Percentiles rank a stretch among this genome's conserved stretches.
Evolutionary conservation across 2,888 invertebrate genomes (phyloP).

Genomic region (Microdon myrmicae): DNA sequence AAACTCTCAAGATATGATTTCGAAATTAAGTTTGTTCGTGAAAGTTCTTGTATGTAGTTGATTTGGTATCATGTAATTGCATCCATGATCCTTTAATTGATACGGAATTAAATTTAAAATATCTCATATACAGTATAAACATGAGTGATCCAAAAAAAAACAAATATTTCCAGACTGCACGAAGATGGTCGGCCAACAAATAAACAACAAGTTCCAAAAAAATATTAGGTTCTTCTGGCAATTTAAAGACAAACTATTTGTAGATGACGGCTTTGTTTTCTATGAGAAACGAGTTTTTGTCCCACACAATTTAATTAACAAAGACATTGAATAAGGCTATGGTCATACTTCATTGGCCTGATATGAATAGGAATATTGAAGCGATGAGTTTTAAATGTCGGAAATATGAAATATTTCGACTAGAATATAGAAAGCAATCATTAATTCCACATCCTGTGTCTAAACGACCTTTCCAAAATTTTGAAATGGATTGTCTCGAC

Average conservation of each 20-base stretch:
- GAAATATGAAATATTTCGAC: slow-evolving; percentile 3
- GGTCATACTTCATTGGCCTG: no score
- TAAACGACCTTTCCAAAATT: not conserved
- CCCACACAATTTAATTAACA: slow-evolving; percentile 10
- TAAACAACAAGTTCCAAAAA: slow-evolving; percentile 5
- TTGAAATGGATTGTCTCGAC: slow-evolving; percentile 9
- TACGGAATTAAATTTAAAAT: slow-evolving; percentile 6
- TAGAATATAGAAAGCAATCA: slow-evolving; percentile 8
- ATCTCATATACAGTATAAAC: slow-evolving; percentile 9
- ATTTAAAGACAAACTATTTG: slow-evolving; percentile 7
- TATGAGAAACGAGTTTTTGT: slow-evolving; percentile 23
- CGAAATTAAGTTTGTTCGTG: slow-evolving; percentile 17
- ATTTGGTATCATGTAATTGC: slow-evolving; percentile 19
- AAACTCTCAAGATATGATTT: slow-evolving; percentile 24
- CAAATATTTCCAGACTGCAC: no score
- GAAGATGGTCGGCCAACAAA: slow-evolving; percentile 5
- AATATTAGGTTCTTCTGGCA: slow-evolving; percentile 6
- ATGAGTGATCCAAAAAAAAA: slow-evolving; percentile 12
- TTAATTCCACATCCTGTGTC: slow-evolving; percentile 1
- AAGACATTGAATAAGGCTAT: slow-evolving; percentile 22
- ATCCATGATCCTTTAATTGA: slow-evolving; percentile 5
- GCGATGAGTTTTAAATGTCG: slow-evolving; percentile 1
- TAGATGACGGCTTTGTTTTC: slow-evolving; percentile 9
- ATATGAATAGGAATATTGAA: slow-evolving; percentile 16
- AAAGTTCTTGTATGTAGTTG: slow-evolving; percentile 18